These are phyloP conservation scores for Cryptomyrus ogoouensis DNA, from an alignment of 2,113 vertebrate genomes.

Conservation along the genomic window DNA sequence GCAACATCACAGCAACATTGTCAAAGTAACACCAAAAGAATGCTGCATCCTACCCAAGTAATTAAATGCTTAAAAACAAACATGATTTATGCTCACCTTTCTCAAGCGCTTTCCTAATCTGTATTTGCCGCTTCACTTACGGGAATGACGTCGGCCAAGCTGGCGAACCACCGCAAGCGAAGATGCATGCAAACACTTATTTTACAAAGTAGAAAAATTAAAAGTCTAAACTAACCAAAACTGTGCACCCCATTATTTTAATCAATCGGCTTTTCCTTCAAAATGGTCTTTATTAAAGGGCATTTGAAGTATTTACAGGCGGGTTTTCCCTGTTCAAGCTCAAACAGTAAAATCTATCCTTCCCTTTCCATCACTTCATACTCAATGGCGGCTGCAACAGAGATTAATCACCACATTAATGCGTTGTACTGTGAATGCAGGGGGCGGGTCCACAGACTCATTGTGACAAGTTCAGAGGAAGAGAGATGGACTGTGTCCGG, in stretches of 20 bases:
- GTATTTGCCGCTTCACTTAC: not conserved
- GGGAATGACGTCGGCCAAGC: not conserved
- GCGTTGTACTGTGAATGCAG: not conserved
- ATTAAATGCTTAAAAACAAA: not conserved
- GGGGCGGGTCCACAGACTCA: not conserved
- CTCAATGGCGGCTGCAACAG: not conserved
- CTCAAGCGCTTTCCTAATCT: not conserved
- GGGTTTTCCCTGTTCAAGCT: conserved; percentile 9
- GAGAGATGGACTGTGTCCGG: not conserved
- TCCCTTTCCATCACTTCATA: not conserved
- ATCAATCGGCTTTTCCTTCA: not conserved
- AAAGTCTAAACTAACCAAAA: conserved; percentile 22
- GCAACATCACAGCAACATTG: not conserved
- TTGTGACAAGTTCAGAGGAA: not conserved
- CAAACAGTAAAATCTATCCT: not conserved
- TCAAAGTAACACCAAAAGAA: conserved; percentile 3
- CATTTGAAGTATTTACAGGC: conserved; percentile 27
- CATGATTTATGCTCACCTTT: not conserved
- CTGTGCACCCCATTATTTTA: conserved; percentile 14
- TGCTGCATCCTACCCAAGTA: not conserved
- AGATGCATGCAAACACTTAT: not conserved
- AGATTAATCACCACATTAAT: not conserved
- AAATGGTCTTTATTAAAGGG: conserved; percentile 29
- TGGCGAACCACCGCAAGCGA: not conserved
- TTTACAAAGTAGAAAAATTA: conserved; percentile 26